Base-by-base conservation (phyloP, 2,888 invertebrate species). In the Exephanes ischioxanthus region DNA sequence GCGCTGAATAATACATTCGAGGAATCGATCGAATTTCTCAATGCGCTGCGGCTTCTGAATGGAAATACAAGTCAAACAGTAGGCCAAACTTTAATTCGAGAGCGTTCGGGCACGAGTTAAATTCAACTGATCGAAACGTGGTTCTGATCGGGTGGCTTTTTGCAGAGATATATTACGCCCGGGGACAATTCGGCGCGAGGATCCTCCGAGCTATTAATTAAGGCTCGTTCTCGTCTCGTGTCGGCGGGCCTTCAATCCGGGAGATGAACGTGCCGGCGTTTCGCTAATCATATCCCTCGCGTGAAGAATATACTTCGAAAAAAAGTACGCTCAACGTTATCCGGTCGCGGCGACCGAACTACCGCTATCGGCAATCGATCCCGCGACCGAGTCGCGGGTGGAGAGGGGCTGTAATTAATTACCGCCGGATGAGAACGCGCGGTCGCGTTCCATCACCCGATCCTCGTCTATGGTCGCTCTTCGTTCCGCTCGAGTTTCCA, bases 401-500 rank as follows among this genome's bases (percentile, higher is more conserved):
- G 66, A 37, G 6, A 19, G 6, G 30, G 61, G 48, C 75, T 71
- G 79, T 85, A 85, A 85, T 85, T 85, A 85, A 85, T 85, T 85
- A 82, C 79, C 61, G 76, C 75, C 66, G 70, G 79, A 85, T 76
- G 85, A 80, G 82, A 79, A 71, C 66, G 6, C 63, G 76, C 75
- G 70, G 66, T 51, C 71, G 70, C 75, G 79, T 85, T 85, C 79
- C 71, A 82, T 80, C 84, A 76, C 37, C 58, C 76, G 66, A 72
- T 72, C 41, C 51, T 53, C 71, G 45, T 83, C 33, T 67, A 53
- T 45, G 58, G 81, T 26, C 63, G 76, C 79, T 87, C 85, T 86
- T 88, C 88, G 87, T 87, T 87, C 88, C 77, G 85, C 81, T 86
- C 81, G 83, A 85, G 84, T 87, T 81, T 85, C 84, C 82, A 88